A percentile compares a stretch with the other conserved stretches of the same genome.
phyloP scores from a whole-genome alignment of 92 coral and sea anemone genomes.

The Palythoa heliodiscus region DNA sequence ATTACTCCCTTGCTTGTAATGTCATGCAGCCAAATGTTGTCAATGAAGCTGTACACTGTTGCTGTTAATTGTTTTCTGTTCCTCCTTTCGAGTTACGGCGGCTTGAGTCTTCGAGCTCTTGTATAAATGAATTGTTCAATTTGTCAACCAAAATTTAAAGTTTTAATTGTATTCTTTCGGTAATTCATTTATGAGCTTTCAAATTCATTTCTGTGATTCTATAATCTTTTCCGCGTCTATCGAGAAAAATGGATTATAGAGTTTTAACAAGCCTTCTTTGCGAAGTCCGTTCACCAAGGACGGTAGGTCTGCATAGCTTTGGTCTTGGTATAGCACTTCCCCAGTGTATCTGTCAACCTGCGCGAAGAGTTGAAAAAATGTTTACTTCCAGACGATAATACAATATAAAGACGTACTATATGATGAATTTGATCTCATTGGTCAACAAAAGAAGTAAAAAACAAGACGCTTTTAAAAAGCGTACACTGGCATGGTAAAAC shows the following conservation, averaged over 20 bases:
- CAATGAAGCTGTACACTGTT: no score
- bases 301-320: conserved; percentile 22
- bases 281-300: conserved; percentile 27
- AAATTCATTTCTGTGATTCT: not conserved
- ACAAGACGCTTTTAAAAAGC: no score
- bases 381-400: not conserved
- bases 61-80: no score
- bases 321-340: conserved; percentile 3
- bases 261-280: not conserved
- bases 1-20: no score
- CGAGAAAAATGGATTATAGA: not conserved
- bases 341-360: conserved; percentile 5
- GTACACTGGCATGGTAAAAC: no score
- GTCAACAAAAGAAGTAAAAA: no score
- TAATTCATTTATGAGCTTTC: not conserved
- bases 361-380: not conserved
- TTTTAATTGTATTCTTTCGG: no score
- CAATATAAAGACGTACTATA: no score
- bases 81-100: no score
- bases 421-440: no score
- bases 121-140: not conserved
- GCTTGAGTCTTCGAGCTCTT: no score
- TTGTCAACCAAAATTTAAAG: not conserved
- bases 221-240: not conserved
- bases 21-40: no score